phyloP scores from a whole-genome alignment of 2,888 invertebrate genomes.

The Cantharis rufa region DNA sequence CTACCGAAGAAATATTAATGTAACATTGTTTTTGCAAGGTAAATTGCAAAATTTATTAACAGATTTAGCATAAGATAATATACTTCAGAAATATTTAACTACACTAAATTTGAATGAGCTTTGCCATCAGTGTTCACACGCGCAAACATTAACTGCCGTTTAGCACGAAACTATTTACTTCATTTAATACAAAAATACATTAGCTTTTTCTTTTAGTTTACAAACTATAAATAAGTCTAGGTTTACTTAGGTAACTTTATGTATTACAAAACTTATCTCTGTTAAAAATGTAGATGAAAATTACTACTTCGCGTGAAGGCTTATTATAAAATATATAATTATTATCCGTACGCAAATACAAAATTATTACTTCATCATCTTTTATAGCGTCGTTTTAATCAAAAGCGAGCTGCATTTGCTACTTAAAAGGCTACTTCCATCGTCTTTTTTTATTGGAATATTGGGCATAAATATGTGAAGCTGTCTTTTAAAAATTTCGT shows the following conservation, averaged over 20 bases:
- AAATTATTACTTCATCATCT: not conserved
- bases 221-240: not conserved
- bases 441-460: conserved; percentile 59
- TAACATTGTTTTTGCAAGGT: not conserved
- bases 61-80: conserved; percentile 23
- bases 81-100: conserved; percentile 37
- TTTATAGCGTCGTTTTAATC: not conserved
- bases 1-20: not conserved
- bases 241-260: not conserved
- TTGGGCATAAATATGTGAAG: conserved; percentile 77
- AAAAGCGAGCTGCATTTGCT: conserved; percentile 40
- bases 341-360: not conserved
- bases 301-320: not conserved
- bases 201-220: not conserved
- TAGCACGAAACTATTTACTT: conserved; percentile 10
- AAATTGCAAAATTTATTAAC: not conserved
- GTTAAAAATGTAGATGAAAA: not conserved
- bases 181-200: not conserved
- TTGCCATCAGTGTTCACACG: conserved; percentile 38
- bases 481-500: conserved; percentile 60
- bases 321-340: not conserved
- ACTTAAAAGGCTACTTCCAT: conserved; percentile 46
- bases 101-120: conserved; percentile 36
- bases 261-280: not conserved
- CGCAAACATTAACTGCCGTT: conserved; percentile 11